Base-by-base conservation (phyloP, 2,797 vertebrate genomes). In the Urosaurus nigricauda region DNA sequence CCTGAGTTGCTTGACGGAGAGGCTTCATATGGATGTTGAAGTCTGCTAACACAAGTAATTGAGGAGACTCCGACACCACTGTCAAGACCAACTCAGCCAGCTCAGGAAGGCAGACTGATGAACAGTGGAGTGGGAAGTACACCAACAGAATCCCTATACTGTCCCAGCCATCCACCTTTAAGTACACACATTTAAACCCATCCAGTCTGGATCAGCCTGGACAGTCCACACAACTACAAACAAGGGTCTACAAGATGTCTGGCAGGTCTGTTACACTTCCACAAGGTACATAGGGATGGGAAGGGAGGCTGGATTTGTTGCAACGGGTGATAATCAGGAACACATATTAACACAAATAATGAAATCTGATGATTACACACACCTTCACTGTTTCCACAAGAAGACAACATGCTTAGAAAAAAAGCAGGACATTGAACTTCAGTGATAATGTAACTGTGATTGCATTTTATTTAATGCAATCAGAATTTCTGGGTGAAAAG, bases 401-500 rank as follows among this genome's bases (percentile, higher is more conserved):
- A 17, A 51, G n/a, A 26, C 43, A 51, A 26, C 14, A 43, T 77
- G 9, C 17, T 24, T 71, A 29, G 1, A 1, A 6, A 8, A 92
- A 92, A 12, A 68, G 89, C 65, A 43, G 86, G 78, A 85, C 83
- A 91, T 91, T 95, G 92, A 47, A 84, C 92, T 91, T 87, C 92
- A 93, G 85, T 63, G 35, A 84, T 63, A 32, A 77, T 88, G 0
- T 87, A 95, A 93, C 88, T 92, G 88, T 93, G 93, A 93, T 89
- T 93, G 92, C 91, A 94, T 94, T 93, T 94, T 92, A 94, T 93
- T 95, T 93, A 26, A 4, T 84, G 87, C 84, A 91, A 90, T 93
- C 88, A 37, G 84, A 90, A 90, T 93, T 94, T 90, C 93, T 93
- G 92, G 91, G 90, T 94, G 92, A 90, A 92, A 93, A 86, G 79